These are phyloP conservation scores for Cantharis nigra DNA, from an alignment of 2,888 invertebrate genomes.

Conservation along the genomic window DNA sequence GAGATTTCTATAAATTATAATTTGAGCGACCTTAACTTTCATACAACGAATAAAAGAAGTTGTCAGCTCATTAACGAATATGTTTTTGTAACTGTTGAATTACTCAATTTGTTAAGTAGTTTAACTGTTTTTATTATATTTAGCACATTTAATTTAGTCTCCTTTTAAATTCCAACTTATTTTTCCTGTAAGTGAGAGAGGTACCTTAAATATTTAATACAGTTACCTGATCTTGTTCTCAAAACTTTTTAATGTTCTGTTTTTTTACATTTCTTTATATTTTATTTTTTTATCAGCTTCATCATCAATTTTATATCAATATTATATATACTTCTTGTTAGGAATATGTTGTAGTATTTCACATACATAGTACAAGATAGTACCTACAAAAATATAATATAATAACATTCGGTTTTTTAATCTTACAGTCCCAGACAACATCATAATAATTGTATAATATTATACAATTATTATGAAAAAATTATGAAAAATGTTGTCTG, in stretches of 20 bases:
- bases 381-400: too few species aligned
- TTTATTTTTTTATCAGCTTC: background rate
- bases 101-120: conserved; percentile 13
- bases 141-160: background rate
- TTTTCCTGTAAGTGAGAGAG: background rate
- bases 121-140: conserved; percentile 11
- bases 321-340: too few species aligned
- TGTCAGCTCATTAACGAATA: conserved; percentile 23
- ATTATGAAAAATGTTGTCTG: too few species aligned
- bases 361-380: too few species aligned
- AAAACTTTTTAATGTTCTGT: background rate
- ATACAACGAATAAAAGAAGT: conserved; percentile 4
- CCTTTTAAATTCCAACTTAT: background rate
- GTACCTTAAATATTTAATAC: background rate
- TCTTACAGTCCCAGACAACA: too few species aligned
- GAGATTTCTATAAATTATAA: background rate
- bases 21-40: conserved; percentile 1
- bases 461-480: too few species aligned
- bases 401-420: too few species aligned
- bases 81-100: conserved; percentile 21
- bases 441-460: too few species aligned
- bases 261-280: background rate
- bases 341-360: too few species aligned
- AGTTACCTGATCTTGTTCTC: background rate
- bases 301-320: background rate